phyloP scores from a whole-genome alignment of 2,888 invertebrate genomes.

The Harpagoxenus sublaevis region DNA sequence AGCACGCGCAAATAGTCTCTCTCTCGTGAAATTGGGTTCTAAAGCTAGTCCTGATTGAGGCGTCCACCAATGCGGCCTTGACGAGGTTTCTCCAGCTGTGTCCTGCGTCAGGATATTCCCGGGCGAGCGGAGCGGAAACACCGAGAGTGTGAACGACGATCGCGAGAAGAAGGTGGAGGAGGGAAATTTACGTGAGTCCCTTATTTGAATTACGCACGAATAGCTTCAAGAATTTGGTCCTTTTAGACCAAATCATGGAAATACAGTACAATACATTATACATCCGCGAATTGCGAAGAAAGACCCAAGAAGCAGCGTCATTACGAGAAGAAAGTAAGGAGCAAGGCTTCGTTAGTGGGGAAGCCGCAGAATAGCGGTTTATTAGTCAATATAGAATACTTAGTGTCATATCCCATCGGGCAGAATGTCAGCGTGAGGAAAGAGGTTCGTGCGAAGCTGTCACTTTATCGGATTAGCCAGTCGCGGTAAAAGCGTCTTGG shows the following conservation, averaged over 20 bases:
- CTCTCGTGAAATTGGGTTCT: conserved; percentile 81
- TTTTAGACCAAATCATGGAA: neutral
- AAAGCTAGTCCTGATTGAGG: conserved; percentile 82
- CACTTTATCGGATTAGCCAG: conserved; percentile 83
- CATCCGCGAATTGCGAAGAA: neutral
- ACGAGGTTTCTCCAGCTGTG: conserved; percentile 64
- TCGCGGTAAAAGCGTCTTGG: conserved; percentile 76
- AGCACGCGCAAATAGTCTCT: conserved; percentile 80
- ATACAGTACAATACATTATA: neutral
- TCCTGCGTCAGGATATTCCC: conserved; percentile 58
- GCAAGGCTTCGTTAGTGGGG: conserved; percentile 60
- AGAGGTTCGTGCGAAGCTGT: conserved; percentile 80
- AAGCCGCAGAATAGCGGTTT: conserved; percentile 71
- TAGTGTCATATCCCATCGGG: conserved; percentile 79
- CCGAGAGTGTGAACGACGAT: conserved; percentile 50
- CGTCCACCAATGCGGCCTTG: conserved; percentile 74
- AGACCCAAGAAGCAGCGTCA: conserved; percentile 28
- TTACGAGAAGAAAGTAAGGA: conserved; percentile 54
- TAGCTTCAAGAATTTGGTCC: neutral
- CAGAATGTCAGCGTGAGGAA: conserved; percentile 73
- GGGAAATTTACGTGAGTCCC: conserved; percentile 13
- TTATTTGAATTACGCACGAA: conserved; percentile 22
- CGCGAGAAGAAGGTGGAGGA: neutral
- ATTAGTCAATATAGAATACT: conserved; percentile 80
- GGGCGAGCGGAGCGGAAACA: conserved; percentile 52